Evolutionary conservation across 2,888 invertebrate species (phyloP), one percentile per base, ranked within the genome.

Genomic region (Neoscelio sp.): DNA sequence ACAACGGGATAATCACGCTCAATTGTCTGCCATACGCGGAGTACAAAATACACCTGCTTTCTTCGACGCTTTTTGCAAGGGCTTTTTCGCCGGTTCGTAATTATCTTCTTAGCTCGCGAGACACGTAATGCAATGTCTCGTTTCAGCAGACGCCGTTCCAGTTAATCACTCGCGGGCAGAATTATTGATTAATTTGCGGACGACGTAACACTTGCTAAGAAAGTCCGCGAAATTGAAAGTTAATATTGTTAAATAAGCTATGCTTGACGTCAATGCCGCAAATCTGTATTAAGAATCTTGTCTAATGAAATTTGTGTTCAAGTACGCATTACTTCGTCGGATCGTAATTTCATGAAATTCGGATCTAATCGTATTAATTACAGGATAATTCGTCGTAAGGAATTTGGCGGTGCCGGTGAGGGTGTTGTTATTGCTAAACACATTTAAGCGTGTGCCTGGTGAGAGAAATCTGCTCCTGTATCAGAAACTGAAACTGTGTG

Each of bases 251-350:
- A 71, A 71, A 62, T 62, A 54, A 71, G 52, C 60, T 7, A 12
- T n/a, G 5, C 18, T 48, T 17, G 26, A 6, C 58, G 35, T 46
- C 56, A 54, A 42, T 35, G 35, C 58, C 10, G 58, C 48, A 13
- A 56, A 68, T 38, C 15, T 50, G 50, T 33, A 60, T 71, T 60
- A 71, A 71, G 52, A 64, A 60, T 71, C 70, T 60, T 71, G 70
- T 71, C 35, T 71, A 52, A 71, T 60, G 70, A 60, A 71, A 71
- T 71, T 71, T 50, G 46, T 12, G 40, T 70, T 70, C 70, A 70
- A 70, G 58, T 70, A 58, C 15, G 40, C 60, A 42, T 70, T 58
- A 44, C 58, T 58, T 58, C 15, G 10, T 23, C 30, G 30, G 70
- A 30, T 60, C 42, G 54, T 60, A 70, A 56, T 70, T 70, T 42